These are phyloP conservation scores for Galeruca laticollis DNA, from an alignment of 2,888 invertebrate genomes.

Conservation along the genomic window DNA sequence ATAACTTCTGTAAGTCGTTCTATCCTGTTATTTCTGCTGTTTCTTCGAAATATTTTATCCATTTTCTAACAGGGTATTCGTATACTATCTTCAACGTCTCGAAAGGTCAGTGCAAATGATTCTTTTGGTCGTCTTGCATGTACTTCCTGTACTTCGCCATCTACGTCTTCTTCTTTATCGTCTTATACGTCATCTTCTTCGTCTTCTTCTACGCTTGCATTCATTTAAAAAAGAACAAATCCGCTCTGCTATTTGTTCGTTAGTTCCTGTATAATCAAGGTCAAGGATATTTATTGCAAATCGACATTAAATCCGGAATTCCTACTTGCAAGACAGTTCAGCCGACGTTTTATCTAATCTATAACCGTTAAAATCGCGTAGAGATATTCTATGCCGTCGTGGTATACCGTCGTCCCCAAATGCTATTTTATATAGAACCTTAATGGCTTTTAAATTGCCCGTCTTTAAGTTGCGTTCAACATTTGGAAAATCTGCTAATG, in stretches of 20 bases:
- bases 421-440: slow-evolving; percentile 17
- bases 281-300: slow-evolving; percentile 36
- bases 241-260: slow-evolving; percentile 17
- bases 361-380: slow-evolving; percentile 38
- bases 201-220: too few relatives aligned
- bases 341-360: slow-evolving; percentile 29
- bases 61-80: slow-evolving; percentile 49
- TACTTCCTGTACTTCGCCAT: neutral
- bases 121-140: neutral
- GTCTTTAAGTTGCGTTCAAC: slow-evolving; percentile 21
- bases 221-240: slow-evolving; percentile 24
- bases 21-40: slow-evolving; percentile 49
- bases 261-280: slow-evolving; percentile 32
- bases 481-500: slow-evolving; percentile 2
- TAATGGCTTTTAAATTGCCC: slow-evolving; percentile 19
- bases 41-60: slow-evolving; percentile 54
- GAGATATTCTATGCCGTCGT: slow-evolving; percentile 5
- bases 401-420: slow-evolving; percentile 28
- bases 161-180: slow-evolving; percentile 11
- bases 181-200: slow-evolving; percentile 13
- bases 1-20: slow-evolving; percentile 52
- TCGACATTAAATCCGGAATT: slow-evolving; percentile 31
- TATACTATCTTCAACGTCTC: slow-evolving; percentile 53
- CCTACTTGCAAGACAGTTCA: slow-evolving; percentile 17
- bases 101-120: slow-evolving; percentile 45